phyloP scores from a whole-genome alignment of 2,113 vertebrate species.

The Thomomys bottae region DNA sequence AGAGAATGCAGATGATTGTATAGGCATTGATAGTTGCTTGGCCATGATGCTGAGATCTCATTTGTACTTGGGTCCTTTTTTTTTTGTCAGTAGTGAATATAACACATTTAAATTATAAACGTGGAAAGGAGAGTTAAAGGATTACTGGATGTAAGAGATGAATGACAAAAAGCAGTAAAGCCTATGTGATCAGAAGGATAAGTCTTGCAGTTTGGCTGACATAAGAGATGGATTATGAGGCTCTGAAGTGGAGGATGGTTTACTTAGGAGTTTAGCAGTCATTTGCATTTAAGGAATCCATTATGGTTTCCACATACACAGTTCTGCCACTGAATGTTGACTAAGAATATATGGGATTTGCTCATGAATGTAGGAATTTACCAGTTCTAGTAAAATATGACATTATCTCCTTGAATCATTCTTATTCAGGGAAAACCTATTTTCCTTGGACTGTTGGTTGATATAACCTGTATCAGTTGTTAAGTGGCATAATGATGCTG shows the following conservation, averaged over 20 bases:
- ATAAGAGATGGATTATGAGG: conserved; percentile 81
- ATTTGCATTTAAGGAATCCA: conserved; percentile 81
- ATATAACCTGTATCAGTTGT: not conserved
- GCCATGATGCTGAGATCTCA: conserved; percentile 62
- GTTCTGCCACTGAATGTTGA: conserved; percentile 19
- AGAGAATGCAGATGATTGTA: not conserved
- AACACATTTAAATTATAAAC: conserved; percentile 84
- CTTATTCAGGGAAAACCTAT: conserved; percentile 38
- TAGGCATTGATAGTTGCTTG: conserved; percentile 45
- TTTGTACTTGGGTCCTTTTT: conserved; percentile 70
- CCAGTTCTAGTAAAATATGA: conserved; percentile 61
- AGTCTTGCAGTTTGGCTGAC: conserved; percentile 77
- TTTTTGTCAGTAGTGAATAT: conserved; percentile 63
- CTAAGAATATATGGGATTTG: conserved; percentile 62
- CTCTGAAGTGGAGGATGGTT: conserved; percentile 76
- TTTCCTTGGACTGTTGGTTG: conserved; percentile 14
- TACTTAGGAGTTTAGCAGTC: conserved; percentile 80
- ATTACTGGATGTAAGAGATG: conserved; percentile 79
- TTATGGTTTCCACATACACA: conserved; percentile 55
- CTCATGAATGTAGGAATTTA: conserved; percentile 70
- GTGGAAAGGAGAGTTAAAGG: conserved; percentile 80
- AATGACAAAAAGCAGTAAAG: conserved; percentile 76
- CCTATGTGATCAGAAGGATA: conserved; percentile 76
- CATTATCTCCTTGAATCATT: conserved; percentile 38
- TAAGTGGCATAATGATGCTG: not conserved